A percentile compares a stretch with the other conserved stretches of the same genome.
phyloP scores from a whole-genome alignment of 2,113 vertebrate species.

The Smithornis capensis region DNA sequence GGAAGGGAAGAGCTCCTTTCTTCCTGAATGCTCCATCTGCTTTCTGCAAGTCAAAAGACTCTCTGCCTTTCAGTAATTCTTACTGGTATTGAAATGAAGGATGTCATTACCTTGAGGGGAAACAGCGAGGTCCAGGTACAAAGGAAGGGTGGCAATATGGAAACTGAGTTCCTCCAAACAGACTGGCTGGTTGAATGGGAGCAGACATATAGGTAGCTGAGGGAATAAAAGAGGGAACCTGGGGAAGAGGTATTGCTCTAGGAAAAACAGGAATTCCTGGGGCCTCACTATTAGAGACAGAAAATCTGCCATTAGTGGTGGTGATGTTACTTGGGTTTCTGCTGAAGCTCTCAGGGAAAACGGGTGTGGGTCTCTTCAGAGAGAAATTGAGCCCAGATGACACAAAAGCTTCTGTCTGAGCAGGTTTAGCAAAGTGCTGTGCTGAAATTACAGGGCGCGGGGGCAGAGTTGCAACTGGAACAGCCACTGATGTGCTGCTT shows the following conservation, averaged over 20 bases:
- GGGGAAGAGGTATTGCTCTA: constrained; percentile 60
- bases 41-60: neutral
- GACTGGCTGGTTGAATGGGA: constrained; percentile 41
- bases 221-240: constrained; percentile 53
- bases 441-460: constrained; percentile 43
- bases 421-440: constrained; percentile 56
- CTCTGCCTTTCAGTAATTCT: neutral
- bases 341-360: constrained; percentile 55
- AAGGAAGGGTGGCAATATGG: constrained; percentile 71
- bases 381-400: constrained; percentile 48
- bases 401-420: constrained; percentile 47
- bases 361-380: constrained; percentile 58
- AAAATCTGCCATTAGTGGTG: constrained; percentile 59
- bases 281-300: constrained; percentile 43
- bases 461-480: constrained; percentile 51
- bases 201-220: constrained; percentile 52
- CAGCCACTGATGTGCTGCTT: constrained; percentile 55
- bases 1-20: neutral
- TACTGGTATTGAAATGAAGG: neutral
- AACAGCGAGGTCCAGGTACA: constrained; percentile 73
- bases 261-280: constrained; percentile 61
- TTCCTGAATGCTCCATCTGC: neutral
- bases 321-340: constrained; percentile 57
- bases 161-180: constrained; percentile 63
- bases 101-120: constrained; percentile 77